Conservation (phyloP, 2,113 vertebrate species). For the Apaloderma vittatum region DNA sequence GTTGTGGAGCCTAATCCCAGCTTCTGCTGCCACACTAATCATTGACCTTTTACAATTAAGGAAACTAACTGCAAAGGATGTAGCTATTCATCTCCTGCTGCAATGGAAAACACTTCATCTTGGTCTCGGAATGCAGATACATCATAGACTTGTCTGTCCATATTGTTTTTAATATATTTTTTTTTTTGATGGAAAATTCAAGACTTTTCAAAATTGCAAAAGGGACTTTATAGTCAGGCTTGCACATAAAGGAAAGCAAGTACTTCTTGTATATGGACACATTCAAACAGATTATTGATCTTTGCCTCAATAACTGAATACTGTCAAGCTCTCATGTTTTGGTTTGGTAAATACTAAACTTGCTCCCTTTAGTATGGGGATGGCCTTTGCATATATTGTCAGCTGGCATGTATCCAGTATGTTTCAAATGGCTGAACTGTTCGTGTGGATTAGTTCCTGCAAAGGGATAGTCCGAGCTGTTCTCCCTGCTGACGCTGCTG, state of each 20-base stretch:
- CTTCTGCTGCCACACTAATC: background rate
- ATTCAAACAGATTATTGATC: background rate
- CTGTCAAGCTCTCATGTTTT: too few species aligned
- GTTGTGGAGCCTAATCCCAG: background rate
- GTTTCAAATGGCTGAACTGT: background rate
- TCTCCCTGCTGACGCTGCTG: background rate
- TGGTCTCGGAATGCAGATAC: background rate
- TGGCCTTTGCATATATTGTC: background rate
- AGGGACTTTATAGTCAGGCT: background rate
- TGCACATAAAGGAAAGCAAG: background rate
- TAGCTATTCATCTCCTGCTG: conserved; percentile 1
- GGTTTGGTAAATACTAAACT: background rate
- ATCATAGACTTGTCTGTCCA: background rate
- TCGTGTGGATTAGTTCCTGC: background rate
- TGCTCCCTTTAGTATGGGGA: background rate
- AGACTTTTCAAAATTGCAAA: background rate
- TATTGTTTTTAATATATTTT: background rate
- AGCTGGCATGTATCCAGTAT: background rate
- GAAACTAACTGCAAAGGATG: conserved; percentile 39
- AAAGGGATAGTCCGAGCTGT: background rate
- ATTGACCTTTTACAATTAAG: conserved; percentile 12
- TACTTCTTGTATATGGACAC: background rate
- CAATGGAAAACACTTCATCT: background rate
- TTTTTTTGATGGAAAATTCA: background rate
- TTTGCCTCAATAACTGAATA: background rate